Percentiles rank a stretch among this genome's conserved stretches.
Conservation (phyloP, 2,888 invertebrate genomes). For the Morinoia aosen region DNA sequence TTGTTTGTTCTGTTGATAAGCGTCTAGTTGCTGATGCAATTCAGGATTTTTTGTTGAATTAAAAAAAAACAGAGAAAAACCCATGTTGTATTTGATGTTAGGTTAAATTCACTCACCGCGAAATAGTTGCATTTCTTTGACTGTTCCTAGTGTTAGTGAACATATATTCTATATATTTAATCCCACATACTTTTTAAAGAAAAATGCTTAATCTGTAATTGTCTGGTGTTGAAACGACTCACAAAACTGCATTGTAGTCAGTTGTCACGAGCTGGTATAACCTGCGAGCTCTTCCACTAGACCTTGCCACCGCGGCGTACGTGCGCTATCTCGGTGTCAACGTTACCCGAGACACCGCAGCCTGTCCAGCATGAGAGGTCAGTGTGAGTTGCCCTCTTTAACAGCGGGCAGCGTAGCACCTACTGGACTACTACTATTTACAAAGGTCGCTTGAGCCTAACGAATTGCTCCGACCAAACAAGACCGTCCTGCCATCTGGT, state of each 20-base stretch:
- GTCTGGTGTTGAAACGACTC: background rate
- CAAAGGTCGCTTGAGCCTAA: constrained; percentile 3
- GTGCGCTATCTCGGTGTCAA: background rate
- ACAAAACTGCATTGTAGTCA: background rate
- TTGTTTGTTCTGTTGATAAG: background rate
- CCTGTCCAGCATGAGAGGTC: background rate
- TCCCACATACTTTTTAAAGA: background rate
- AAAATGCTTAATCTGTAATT: background rate
- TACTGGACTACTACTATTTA: background rate
- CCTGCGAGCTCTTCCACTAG: background rate
- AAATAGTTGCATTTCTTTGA: background rate
- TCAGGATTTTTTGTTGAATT: too few species aligned
- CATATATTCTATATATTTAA: background rate
- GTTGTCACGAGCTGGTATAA: background rate
- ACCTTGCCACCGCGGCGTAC: background rate
- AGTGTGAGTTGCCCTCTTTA: constrained; percentile 9
- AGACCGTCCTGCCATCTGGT: background rate
- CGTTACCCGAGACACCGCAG: background rate
- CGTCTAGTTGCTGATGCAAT: too few species aligned
- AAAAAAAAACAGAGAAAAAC: background rate
- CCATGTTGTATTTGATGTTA: background rate
- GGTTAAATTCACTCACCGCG: background rate
- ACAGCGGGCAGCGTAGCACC: background rate
- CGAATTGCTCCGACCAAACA: background rate
- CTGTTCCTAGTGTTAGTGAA: background rate